phyloP scores from a whole-genome alignment of 2,797 vertebrate species.

The Neoniphon sammara region DNA sequence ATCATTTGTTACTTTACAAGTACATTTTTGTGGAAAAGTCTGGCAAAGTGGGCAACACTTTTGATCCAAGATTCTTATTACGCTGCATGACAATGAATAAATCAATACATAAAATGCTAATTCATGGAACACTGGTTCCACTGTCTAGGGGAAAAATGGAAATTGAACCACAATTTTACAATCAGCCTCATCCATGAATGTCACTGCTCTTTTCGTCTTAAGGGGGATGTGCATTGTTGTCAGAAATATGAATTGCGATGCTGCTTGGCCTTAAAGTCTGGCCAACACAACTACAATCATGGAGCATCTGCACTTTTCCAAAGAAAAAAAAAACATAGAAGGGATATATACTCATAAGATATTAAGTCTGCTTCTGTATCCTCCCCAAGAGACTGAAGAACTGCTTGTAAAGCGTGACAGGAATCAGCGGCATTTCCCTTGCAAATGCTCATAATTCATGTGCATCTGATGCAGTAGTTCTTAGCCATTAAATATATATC shows the following conservation, averaged over 20 bases:
- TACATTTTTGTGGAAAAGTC: slow-evolving; percentile 76
- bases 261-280: slow-evolving; percentile 7
- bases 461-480: neutral
- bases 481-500: neutral
- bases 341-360: slow-evolving; percentile 15
- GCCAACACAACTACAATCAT: slow-evolving; percentile 18
- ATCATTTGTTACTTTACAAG: slow-evolving; percentile 78
- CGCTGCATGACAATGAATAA: slow-evolving; percentile 79
- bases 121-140: slow-evolving; percentile 62
- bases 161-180: slow-evolving; percentile 61
- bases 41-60: slow-evolving; percentile 64
- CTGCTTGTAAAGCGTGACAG: slow-evolving; percentile 12
- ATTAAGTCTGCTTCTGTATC: slow-evolving; percentile 21
- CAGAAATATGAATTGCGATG: slow-evolving; percentile 46
- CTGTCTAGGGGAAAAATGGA: slow-evolving; percentile 57
- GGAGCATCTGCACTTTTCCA: slow-evolving; percentile 30
- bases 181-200: slow-evolving; percentile 61
- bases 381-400: slow-evolving; percentile 7
- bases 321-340: neutral
- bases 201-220: slow-evolving; percentile 48
- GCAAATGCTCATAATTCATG: slow-evolving; percentile 2
- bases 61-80: slow-evolving; percentile 70
- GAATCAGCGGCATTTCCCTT: neutral
- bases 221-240: slow-evolving; percentile 36
- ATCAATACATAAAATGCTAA: slow-evolving; percentile 75